phyloP scores from a whole-genome alignment of 1,140 invertebrate genomes.

The Monochamus saltuarius region DNA sequence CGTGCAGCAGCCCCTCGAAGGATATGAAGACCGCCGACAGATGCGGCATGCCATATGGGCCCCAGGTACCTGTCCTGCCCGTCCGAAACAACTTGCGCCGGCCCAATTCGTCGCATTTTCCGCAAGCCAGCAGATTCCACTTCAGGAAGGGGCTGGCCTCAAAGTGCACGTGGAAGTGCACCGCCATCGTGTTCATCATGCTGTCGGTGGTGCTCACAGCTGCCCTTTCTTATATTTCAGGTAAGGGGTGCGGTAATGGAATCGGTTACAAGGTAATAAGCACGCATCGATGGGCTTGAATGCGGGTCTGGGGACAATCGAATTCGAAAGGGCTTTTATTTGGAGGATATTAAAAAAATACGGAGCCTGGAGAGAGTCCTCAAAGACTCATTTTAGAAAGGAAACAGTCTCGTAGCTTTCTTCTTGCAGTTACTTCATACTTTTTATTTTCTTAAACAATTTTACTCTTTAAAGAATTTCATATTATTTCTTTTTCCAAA shows the following conservation, averaged over 20 bases:
- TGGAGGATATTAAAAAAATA: too few species aligned
- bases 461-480: too few species aligned
- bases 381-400: too few species aligned
- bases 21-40: conserved; percentile 71
- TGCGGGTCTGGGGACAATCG: too few species aligned
- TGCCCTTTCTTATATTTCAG: conserved; percentile 83
- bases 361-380: too few species aligned
- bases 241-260: conserved; percentile 55
- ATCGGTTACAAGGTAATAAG: too few species aligned
- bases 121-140: conserved; percentile 70
- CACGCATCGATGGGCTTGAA: too few species aligned
- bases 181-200: conserved; percentile 82
- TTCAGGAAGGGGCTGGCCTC: conserved; percentile 85
- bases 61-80: conserved; percentile 69
- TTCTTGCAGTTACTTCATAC: too few species aligned
- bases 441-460: too few species aligned
- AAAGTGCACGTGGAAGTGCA: conserved; percentile 87
- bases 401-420: too few species aligned
- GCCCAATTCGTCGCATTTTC: conserved; percentile 63
- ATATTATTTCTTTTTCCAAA: too few species aligned
- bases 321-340: too few species aligned
- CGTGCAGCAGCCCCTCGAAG: conserved; percentile 76
- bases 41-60: conserved; percentile 66
- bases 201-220: conserved; percentile 77
- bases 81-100: conserved; percentile 70